Base-by-base conservation (phyloP, 1,140 invertebrate species). In the Eueides isabella region DNA sequence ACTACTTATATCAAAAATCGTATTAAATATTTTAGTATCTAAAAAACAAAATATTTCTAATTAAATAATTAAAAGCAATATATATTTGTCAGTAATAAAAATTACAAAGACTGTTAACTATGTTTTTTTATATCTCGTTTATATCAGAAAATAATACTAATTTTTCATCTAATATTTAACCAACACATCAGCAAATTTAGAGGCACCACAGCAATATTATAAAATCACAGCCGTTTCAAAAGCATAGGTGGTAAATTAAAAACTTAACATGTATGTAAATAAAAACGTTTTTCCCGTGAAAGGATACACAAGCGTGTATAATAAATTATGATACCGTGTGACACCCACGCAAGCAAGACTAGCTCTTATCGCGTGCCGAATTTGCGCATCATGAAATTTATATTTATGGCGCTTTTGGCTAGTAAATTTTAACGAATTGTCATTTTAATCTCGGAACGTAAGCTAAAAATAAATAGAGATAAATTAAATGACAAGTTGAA, bases 311-410 rank as follows among this genome's bases (percentile, higher is more conserved):
- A 67, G 72, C 35, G 61, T 72, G 72, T 75, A 78, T 79, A 82
- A 83, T 85, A 85, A 85, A 85, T 85, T 82, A 80, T 77, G 76
- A 80, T 82, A 82, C 79, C 80, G 74, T 65, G 70, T 72, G 62
- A 74, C 76, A 66, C 71, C 72, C 72, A 41, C 72, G 71, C 75
- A 72, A 75, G 72, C 79, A 80, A 80, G 74, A 78, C 71, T 81
- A 74, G 75, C 62, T 72, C 77, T 79, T 83, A 83, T 83, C 79
- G 77, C 72, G 41, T 75, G 69, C 62, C 63, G 72, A 82, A 79
- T 83, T 79, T 74, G 79, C 79, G 72, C 76, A 72, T 78, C 72
- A 71, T 80, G 79, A 71, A 74, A 78, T 75, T 69, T 76, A 67
- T 75, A 75, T 80, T 80, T 79, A 77, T 74, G 72, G 65, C 66